Evolutionary conservation across 2,888 invertebrate species (phyloP), one percentile per base, ranked within the genome.

Genomic region (Athalia rosae): DNA sequence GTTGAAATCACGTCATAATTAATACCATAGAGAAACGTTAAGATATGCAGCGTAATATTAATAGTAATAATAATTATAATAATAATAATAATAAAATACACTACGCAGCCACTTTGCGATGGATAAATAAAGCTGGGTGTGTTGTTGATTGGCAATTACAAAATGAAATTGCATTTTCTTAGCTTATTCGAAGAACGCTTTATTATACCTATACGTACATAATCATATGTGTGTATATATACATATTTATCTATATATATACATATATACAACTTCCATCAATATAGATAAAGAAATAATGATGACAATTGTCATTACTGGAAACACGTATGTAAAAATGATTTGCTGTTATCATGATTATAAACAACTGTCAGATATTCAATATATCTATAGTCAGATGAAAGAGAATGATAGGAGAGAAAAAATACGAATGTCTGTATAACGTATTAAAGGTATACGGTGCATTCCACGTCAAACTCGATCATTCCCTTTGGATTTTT

Each of bases 401-500:
- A 28, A 41, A n/a, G 82, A 81, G 73, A 81, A 79, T 43, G 76
- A 80, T 28, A 53, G 71, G 82, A 81, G 80, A 83, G 79, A 81
- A 82, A 79, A 76, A 79, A 80, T 79, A 78, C 67, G 77, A 71
- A 71, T 28, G 28, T 28, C 28, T 28, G 28, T 28, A 28, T 28
- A 28, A 28, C 28, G 28, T 28, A 28, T 28, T 28, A 28, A 28
- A 28, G 28, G 28, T 28, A 28, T 28, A 28, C 28, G n/a, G n/a
- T n/a, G n/a, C n/a, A n/a, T n/a, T n/a, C n/a, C n/a, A n/a, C n/a
- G n/a, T n/a, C n/a, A n/a, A n/a, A n/a, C n/a, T n/a, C n/a, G n/a
- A n/a, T n/a, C n/a, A n/a, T n/a, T n/a, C n/a, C n/a, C n/a, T n/a
- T n/a, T n/a, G n/a, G n/a, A n/a, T n/a, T n/a, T n/a, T n/a, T n/a